Percentiles rank a stretch among this genome's conserved stretches.
Evolutionary conservation across 2,888 invertebrate genomes (phyloP).

Genomic region (Heliconius charithonia): DNA sequence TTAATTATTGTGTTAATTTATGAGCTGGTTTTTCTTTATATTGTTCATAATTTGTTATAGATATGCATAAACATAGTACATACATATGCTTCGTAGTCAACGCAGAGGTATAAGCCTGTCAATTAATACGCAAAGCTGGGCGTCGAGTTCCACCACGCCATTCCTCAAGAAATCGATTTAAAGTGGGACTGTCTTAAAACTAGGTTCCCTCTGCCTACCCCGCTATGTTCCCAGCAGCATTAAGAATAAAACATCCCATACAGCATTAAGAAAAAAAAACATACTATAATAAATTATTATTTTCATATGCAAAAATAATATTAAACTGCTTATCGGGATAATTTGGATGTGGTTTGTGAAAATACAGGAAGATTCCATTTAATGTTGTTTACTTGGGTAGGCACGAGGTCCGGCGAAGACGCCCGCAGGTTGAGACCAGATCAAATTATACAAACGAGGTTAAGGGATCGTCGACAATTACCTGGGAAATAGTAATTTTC

Average conservation of each 20-base stretch:
- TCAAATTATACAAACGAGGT: conserved; percentile 65
- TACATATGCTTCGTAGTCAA: no score
- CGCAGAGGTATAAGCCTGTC: no score
- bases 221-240: no score
- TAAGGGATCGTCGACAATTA: conserved; percentile 58
- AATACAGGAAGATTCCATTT: conserved; percentile 24
- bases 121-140: no score
- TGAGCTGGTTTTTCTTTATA: no score
- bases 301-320: background rate
- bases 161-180: no score
- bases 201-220: no score
- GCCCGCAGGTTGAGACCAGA: conserved; percentile 51
- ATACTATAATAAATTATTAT: background rate
- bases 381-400: conserved; percentile 36
- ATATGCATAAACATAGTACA: background rate
- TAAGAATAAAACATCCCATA: no score
- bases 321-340: background rate
- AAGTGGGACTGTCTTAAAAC: no score
- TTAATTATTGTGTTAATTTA: background rate
- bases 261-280: no score
- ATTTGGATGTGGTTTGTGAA: conserved; percentile 19
- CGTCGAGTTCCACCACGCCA: no score
- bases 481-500: conserved; percentile 56
- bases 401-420: conserved; percentile 35
- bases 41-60: background rate